Evolutionary conservation across 2,113 vertebrate species (phyloP).

Genomic region (Camelus bactrianus): DNA sequence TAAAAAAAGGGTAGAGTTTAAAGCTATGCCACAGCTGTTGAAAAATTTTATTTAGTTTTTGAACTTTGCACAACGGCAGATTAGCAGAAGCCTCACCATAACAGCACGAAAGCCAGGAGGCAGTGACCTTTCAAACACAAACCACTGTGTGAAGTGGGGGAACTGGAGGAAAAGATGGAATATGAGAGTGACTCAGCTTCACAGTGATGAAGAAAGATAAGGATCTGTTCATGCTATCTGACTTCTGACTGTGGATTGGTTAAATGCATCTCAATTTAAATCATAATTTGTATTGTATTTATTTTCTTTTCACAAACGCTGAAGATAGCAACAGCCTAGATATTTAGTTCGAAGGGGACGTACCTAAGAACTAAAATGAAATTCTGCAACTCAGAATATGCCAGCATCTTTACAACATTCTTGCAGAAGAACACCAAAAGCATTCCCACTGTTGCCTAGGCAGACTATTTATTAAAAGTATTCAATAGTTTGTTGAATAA

Average conservation of each 20-base stretch:
- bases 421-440: background rate
- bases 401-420: background rate
- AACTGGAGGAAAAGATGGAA: background rate
- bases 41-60: background rate
- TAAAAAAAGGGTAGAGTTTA: background rate
- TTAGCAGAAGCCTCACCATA: background rate
- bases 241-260: background rate
- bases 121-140: background rate
- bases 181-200: background rate
- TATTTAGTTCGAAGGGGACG: background rate
- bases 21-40: background rate
- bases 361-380: background rate
- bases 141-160: too few relatives aligned
- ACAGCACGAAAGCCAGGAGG: background rate
- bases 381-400: background rate
- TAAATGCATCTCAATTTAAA: background rate
- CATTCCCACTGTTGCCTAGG: background rate
- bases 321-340: background rate
- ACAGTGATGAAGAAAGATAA: background rate
- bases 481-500: slow-evolving; percentile 42
- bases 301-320: background rate
- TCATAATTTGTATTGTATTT: background rate
- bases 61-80: background rate
- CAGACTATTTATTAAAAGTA: slow-evolving; percentile 35
- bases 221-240: background rate